Conservation (phyloP, 2,888 invertebrate genomes). For the Trissoscelio sp. region DNA sequence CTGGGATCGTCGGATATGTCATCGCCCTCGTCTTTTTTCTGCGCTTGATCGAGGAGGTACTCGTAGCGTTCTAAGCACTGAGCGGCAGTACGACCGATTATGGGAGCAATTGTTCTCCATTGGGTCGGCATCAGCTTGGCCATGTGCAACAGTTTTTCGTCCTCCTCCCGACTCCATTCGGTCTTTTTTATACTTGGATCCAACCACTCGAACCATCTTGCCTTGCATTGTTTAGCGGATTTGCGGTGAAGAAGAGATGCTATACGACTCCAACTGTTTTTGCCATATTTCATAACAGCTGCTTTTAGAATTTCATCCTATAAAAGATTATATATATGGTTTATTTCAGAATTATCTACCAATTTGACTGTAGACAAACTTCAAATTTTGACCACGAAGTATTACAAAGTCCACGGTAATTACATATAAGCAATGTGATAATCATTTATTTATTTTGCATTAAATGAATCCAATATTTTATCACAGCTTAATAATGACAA, state of each 20-base stretch:
- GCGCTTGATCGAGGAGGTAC: slow-evolving; percentile 98
- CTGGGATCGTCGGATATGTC: slow-evolving; percentile 97
- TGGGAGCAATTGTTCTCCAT: slow-evolving; percentile 99
- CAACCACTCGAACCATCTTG: slow-evolving; percentile 99
- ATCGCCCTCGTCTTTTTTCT: slow-evolving; percentile 97
- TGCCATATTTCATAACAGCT: slow-evolving; percentile 99
- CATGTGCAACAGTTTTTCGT: slow-evolving; percentile 98
- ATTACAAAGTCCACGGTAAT: too few relatives aligned
- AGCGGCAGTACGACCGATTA: slow-evolving; percentile 99
- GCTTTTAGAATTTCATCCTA: slow-evolving; percentile 99
- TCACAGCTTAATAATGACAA: too few relatives aligned
- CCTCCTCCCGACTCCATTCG: slow-evolving; percentile 99
- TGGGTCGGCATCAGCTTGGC: slow-evolving; percentile 99
- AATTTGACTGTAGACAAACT: too few relatives aligned
- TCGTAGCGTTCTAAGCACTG: slow-evolving; percentile 99
- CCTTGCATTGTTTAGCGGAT: slow-evolving; percentile 99
- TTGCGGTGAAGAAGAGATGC: slow-evolving; percentile 98
- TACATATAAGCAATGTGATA: too few relatives aligned
- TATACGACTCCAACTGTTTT: slow-evolving; percentile 99
- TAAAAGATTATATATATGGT: too few relatives aligned
- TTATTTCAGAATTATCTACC: too few relatives aligned
- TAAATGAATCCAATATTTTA: too few relatives aligned
- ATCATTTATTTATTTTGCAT: too few relatives aligned
- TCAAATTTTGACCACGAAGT: too few relatives aligned
- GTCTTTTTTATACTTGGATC: slow-evolving; percentile 99